Percentiles rank a stretch among this genome's conserved stretches.
phyloP scores from a whole-genome alignment of 1,140 invertebrate species.

The Ceratoteleas bidentatus region DNA sequence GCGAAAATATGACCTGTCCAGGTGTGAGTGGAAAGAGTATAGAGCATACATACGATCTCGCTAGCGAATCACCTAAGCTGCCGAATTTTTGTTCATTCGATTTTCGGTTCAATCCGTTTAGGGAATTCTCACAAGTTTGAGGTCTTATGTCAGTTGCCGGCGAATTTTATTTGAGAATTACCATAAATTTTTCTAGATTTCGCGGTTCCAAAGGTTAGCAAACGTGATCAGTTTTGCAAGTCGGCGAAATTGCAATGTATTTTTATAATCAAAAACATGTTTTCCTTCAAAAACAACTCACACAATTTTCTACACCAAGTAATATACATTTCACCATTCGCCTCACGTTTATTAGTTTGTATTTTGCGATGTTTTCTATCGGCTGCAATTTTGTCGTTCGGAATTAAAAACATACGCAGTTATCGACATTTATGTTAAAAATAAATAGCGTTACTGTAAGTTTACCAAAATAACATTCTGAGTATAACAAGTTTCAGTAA shows the following conservation, averaged over 20 bases:
- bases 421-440: too few species aligned
- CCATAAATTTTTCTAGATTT: constrained; percentile 6
- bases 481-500: too few species aligned
- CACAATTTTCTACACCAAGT: not conserved
- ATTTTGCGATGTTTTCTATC: too few species aligned
- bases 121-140: constrained; percentile 30
- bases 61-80: constrained; percentile 25
- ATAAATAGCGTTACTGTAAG: too few species aligned
- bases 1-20: constrained; percentile 44
- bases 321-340: not conserved
- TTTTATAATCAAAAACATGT: not conserved
- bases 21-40: constrained; percentile 25
- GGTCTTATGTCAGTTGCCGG: not conserved
- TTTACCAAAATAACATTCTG: too few species aligned
- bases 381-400: too few species aligned
- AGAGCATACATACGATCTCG: constrained; percentile 11
- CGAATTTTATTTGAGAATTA: constrained; percentile 13
- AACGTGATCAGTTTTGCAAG: not conserved
- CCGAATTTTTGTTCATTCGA: constrained; percentile 24
- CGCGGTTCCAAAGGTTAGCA: not conserved
- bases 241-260: not conserved
- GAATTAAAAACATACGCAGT: too few species aligned
- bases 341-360: too few species aligned
- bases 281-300: constrained; percentile 1
- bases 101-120: constrained; percentile 26